Conservation (phyloP, 1,140 invertebrate species). For the Aplysia californica region DNA sequence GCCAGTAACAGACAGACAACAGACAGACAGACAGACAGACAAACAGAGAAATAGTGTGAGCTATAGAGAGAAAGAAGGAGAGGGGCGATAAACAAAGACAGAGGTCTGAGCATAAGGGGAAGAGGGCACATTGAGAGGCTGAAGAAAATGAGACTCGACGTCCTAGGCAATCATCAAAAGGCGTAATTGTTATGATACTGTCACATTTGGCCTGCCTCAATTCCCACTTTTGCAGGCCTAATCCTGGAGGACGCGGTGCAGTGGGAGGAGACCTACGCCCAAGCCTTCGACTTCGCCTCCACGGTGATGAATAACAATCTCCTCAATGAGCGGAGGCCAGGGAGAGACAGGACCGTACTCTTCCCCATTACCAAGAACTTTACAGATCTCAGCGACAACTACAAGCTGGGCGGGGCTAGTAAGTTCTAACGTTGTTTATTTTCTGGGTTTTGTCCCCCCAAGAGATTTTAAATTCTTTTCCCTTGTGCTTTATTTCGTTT, state of each 20-base stretch:
- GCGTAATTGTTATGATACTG: too few relatives aligned
- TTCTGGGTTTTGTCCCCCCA: too few relatives aligned
- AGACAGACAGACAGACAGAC: not conserved
- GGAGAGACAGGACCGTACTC: not conserved
- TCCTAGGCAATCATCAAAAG: too few relatives aligned
- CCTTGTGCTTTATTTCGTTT: too few relatives aligned
- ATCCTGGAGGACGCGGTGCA: not conserved
- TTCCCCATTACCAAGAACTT: conserved; percentile 6
- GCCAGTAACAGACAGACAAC: not conserved
- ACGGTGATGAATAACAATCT: conserved; percentile 34
- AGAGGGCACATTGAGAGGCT: too few relatives aligned
- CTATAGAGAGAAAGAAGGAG: not conserved
- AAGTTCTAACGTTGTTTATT: conserved; percentile 8
- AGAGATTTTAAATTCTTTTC: too few relatives aligned
- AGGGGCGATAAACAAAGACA: not conserved
- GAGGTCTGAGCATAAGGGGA: not conserved
- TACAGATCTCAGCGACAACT: conserved; percentile 34
- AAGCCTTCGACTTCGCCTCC: conserved; percentile 38
- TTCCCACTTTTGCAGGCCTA: not conserved
- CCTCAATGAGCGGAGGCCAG: not conserved
- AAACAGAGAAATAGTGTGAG: not conserved
- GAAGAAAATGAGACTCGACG: too few relatives aligned
- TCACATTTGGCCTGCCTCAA: too few relatives aligned
- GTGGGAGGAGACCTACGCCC: not conserved
- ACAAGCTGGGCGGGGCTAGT: conserved; percentile 39